Percentiles rank a stretch among this genome's conserved stretches.
Conservation (phyloP, 2,888 invertebrate species). For the Orthosia gothica region DNA sequence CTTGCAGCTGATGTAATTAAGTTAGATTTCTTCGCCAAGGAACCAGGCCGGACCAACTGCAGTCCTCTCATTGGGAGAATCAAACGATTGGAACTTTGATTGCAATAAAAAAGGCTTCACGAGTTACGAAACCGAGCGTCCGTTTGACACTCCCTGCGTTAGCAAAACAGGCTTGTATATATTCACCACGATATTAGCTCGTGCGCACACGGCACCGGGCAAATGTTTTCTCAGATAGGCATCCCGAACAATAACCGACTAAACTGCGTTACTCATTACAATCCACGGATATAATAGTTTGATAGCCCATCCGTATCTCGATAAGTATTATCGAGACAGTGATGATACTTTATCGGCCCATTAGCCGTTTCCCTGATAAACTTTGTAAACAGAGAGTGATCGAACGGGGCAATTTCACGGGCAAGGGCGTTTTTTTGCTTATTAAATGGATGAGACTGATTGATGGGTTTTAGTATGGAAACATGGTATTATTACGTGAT, state of each 20-base stretch:
- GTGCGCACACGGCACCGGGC: too few relatives aligned
- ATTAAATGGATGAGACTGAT: conserved; percentile 39
- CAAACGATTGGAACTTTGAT: neutral
- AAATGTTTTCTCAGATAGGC: conserved; percentile 8
- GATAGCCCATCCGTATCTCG: conserved; percentile 62
- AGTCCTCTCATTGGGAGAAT: conserved; percentile 56
- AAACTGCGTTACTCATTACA: conserved; percentile 36
- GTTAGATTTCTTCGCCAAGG: conserved; percentile 66
- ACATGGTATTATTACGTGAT: neutral
- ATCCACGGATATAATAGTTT: conserved; percentile 47
- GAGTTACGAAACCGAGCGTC: neutral
- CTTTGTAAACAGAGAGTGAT: conserved; percentile 81
- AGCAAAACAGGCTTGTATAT: neutral
- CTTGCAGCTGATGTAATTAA: conserved; percentile 69
- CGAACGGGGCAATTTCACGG: conserved; percentile 81
- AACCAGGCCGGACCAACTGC: conserved; percentile 66
- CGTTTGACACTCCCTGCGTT: neutral
- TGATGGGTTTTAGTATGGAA: conserved; percentile 17
- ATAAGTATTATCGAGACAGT: conserved; percentile 79
- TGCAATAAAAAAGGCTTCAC: neutral
- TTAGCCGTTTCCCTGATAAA: conserved; percentile 81
- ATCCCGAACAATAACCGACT: conserved; percentile 23
- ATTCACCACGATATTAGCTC: neutral
- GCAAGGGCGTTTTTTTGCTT: conserved; percentile 74
- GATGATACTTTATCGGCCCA: conserved; percentile 83